Percentiles rank a stretch among this genome's conserved stretches.
These are phyloP conservation scores for Spilosoma lubricipeda DNA, from an alignment of 2,888 invertebrate species.

Conservation along the genomic window DNA sequence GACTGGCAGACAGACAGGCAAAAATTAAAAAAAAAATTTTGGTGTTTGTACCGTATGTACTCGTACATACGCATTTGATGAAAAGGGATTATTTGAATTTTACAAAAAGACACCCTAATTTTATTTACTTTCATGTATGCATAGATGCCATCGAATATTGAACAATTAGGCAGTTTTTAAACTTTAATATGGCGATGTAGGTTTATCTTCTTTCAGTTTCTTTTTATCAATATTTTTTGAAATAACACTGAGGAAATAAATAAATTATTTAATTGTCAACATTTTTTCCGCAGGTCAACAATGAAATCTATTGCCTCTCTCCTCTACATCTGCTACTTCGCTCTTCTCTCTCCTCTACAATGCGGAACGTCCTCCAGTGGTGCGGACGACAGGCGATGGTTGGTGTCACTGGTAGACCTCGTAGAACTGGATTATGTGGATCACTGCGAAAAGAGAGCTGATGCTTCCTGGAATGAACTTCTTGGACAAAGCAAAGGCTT, in stretches of 20 bases:
- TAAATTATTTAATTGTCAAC: background rate
- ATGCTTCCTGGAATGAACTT: constrained; percentile 77
- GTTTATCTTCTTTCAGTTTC: background rate
- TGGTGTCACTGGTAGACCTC: constrained; percentile 74
- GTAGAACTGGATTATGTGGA: constrained; percentile 83
- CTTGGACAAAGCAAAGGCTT: constrained; percentile 69
- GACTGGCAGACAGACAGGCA: no score
- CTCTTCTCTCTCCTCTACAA: constrained; percentile 64
- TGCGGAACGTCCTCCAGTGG: constrained; percentile 72
- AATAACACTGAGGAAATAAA: background rate
- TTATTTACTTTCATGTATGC: no score
- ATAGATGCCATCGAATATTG: no score
- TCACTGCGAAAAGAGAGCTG: constrained; percentile 74
- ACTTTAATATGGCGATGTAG: background rate
- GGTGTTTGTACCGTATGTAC: no score
- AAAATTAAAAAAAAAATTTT: no score
- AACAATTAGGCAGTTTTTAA: no score
- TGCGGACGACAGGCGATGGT: constrained; percentile 71
- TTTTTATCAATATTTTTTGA: background rate
- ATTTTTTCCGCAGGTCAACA: constrained; percentile 60
- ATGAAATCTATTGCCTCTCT: constrained; percentile 71
- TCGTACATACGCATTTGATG: no score
- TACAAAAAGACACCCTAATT: no score
- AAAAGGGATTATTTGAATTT: no score
- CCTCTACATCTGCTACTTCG: constrained; percentile 66